phyloP scores from a whole-genome alignment of 1,140 invertebrate genomes.

The Drosophila azteca region DNA sequence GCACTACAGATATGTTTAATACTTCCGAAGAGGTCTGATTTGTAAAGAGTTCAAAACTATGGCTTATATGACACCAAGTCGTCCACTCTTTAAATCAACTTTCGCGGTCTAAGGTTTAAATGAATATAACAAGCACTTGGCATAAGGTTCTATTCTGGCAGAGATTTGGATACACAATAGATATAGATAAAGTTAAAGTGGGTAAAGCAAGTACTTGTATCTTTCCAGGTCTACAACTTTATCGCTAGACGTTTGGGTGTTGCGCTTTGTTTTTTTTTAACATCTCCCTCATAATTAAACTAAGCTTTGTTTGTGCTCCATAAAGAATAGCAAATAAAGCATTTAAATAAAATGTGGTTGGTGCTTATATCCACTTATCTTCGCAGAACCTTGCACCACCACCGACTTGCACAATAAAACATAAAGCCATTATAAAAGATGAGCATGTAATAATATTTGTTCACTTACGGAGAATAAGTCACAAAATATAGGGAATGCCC shows the following conservation, averaged over 20 bases:
- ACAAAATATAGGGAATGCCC: slow-evolving; percentile 24
- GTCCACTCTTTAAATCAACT: too few relatives aligned
- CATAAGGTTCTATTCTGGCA: too few relatives aligned
- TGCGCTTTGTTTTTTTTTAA: too few relatives aligned
- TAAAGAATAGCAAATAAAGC: slow-evolving; percentile 22
- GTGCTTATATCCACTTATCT: slow-evolving; percentile 17
- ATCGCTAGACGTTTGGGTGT: too few relatives aligned
- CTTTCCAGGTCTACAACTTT: too few relatives aligned
- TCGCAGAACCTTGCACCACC: slow-evolving; percentile 10
- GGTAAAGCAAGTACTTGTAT: neutral
- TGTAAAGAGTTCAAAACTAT: neutral
- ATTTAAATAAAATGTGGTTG: slow-evolving; percentile 5
- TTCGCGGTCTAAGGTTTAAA: too few relatives aligned
- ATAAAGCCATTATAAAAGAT: slow-evolving; percentile 7
- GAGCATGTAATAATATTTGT: neutral
- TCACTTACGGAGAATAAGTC: slow-evolving; percentile 33
- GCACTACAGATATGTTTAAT: slow-evolving; percentile 1
- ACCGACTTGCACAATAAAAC: slow-evolving; percentile 18
- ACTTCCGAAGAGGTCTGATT: neutral
- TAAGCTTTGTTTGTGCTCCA: slow-evolving; percentile 24
- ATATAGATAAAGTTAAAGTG: neutral
- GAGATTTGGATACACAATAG: slow-evolving; percentile 3
- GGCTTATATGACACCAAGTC: neutral
- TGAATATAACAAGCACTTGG: too few relatives aligned
- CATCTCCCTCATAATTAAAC: too few relatives aligned